phyloP scores from a whole-genome alignment of 2,797 vertebrate species.

The Mus caroli region DNA sequence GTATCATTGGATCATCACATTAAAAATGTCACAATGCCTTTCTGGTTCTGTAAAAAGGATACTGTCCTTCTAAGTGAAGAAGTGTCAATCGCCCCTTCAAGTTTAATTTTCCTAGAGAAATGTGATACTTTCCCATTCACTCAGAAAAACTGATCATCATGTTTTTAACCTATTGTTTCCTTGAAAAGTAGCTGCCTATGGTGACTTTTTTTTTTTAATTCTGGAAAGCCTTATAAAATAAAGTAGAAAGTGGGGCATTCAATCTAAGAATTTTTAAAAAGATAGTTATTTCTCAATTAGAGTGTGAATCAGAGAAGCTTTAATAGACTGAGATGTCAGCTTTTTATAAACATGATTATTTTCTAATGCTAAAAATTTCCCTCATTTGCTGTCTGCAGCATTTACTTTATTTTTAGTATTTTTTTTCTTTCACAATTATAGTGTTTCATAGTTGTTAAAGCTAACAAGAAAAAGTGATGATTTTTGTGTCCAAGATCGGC shows the following conservation, averaged over 20 bases:
- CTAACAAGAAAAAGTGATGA: not conserved
- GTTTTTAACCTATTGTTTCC: not conserved
- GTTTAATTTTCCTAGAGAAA: slow-evolving; percentile 36
- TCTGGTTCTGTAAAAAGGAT: slow-evolving; percentile 5
- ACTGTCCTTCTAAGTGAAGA: slow-evolving; percentile 10
- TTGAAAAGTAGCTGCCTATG: not conserved
- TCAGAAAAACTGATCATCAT: not conserved
- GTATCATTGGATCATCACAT: not conserved
- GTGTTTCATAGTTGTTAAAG: slow-evolving; percentile 47
- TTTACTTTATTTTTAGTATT: slow-evolving; percentile 56
- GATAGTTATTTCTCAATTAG: not conserved
- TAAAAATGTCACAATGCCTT: not conserved
- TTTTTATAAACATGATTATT: slow-evolving; percentile 30
- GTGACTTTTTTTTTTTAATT: slow-evolving; percentile 7
- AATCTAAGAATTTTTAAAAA: slow-evolving; percentile 6
- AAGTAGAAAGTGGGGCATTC: not conserved
- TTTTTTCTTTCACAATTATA: slow-evolving; percentile 42
- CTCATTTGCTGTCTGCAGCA: slow-evolving; percentile 6
- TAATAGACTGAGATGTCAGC: not conserved
- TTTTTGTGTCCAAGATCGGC: slow-evolving; percentile 44
- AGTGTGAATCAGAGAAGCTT: slow-evolving; percentile 42
- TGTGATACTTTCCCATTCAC: slow-evolving; percentile 25
- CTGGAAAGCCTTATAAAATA: slow-evolving; percentile 15
- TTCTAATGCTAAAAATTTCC: slow-evolving; percentile 9
- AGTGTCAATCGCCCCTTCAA: not conserved